A percentile compares a stretch with the other conserved stretches of the same genome.
These are phyloP conservation scores for Pangasius krempfi DNA, from an alignment of 2,797 vertebrate genomes.

Conservation along the genomic window DNA sequence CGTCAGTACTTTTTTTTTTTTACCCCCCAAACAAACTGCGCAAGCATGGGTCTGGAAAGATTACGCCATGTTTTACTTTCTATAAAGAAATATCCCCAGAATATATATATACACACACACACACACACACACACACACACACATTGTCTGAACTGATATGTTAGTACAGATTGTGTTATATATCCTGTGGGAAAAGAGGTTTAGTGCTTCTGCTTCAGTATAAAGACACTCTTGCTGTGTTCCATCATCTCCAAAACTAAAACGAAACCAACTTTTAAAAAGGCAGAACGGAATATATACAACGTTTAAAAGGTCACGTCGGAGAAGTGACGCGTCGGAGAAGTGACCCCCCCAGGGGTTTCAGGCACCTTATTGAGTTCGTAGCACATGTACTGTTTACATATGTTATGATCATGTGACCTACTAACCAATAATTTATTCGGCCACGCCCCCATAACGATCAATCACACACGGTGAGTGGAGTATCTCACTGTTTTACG, in stretches of 20 bases:
- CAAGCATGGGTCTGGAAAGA: neutral
- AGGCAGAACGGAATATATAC: neutral
- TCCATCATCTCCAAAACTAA: neutral
- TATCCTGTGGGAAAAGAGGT: neutral
- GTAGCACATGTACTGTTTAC: neutral
- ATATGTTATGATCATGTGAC: too few species aligned
- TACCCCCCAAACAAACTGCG: neutral
- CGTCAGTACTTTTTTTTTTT: neutral
- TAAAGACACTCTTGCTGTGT: neutral
- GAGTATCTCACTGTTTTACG: neutral
- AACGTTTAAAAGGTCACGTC: neutral
- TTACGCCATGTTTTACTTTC: neutral
- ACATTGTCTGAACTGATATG: neutral
- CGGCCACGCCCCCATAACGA: neutral
- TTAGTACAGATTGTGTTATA: neutral
- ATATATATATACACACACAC: neutral
- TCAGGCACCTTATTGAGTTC: too few species aligned
- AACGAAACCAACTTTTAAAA: neutral
- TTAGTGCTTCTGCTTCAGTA: neutral
- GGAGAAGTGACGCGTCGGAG: neutral
- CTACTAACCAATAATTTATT: neutral
- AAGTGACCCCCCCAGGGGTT: neutral
- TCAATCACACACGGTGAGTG: too few species aligned
- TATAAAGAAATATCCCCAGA: neutral
- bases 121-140: too few species aligned